These are phyloP conservation scores for Corythornis cristatus DNA, from an alignment of 2,113 vertebrate species.

Conservation along the genomic window DNA sequence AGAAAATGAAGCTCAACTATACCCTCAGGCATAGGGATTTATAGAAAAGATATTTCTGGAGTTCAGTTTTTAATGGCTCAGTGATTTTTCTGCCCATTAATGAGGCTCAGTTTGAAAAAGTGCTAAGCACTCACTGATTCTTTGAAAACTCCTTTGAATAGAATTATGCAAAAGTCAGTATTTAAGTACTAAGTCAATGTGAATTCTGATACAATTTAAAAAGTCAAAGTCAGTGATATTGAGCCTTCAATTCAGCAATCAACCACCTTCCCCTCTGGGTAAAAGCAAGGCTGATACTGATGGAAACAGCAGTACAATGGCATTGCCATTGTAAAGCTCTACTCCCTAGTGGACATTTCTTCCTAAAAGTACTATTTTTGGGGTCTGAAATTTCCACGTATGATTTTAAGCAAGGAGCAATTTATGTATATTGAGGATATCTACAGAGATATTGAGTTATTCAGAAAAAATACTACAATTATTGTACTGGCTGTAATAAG, in stretches of 20 bases:
- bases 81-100: not conserved
- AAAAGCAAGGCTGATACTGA: not conserved
- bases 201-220: not conserved
- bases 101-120: not conserved
- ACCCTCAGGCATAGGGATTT: not conserved
- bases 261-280: not conserved
- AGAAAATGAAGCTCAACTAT: conserved; percentile 17
- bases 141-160: conserved; percentile 18
- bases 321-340: not conserved
- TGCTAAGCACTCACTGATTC: not conserved
- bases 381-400: not conserved
- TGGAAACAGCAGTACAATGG: not conserved
- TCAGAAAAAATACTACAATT: not conserved
- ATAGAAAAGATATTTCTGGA: not conserved
- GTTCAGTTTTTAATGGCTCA: not conserved
- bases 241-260: not conserved
- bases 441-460: not conserved
- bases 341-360: not conserved
- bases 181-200: not conserved
- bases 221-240: not conserved
- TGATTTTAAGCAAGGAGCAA: not conserved
- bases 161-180: not conserved
- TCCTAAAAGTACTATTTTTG: not conserved
- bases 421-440: not conserved
- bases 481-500: not conserved